Evolutionary conservation across 2,888 invertebrate species (phyloP), one percentile per base, ranked within the genome.

Genomic region (Ophonus ardosiacus): DNA sequence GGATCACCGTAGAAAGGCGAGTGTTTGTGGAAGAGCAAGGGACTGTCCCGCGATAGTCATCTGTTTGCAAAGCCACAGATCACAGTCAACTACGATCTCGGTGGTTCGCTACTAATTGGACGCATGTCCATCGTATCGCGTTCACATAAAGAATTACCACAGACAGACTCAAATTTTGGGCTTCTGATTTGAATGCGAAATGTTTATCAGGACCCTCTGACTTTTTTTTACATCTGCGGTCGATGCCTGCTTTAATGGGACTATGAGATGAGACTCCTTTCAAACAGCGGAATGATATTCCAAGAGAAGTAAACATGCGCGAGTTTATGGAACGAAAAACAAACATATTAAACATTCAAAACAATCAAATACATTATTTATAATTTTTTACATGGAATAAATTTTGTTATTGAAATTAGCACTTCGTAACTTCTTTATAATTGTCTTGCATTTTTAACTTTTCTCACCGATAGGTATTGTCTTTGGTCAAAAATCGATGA

Each of bases 91-190:
- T 40, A 74, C 43, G 82, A 71, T 68, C 68, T 68, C 82, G 82
- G 82, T 82, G 82, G 71, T 71, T 82, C 82, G 15, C 56, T 82
- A 82, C 82, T 82, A 82, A 82, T 82, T 82, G 82, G 82, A 82
- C 82, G 82, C 68, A 82, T 82, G 82, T 82, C 82, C 57, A 71
- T 71, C 71, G 68, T 71, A 68, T 74, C 71, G 43, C 71, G 71
- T 18, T 43, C 71, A 74, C 82, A 80, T 80, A 80, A 80, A 80
- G 71, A 74, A 61, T 63, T 61, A 63, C 80, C 63, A 80, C 61
- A 80, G 63, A 80, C 63, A 63, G 63, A 61, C 80, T 80, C 80
- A 63, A 80, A 80, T 80, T 80, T 80, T 43, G 80, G 80, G 17
- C 43, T 18, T 74, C 71, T 74, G 40, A 74, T 74, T 74, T 74